Base-by-base conservation (phyloP, 2,797 vertebrate genomes). In the Tiaroga cobitis region DNA sequence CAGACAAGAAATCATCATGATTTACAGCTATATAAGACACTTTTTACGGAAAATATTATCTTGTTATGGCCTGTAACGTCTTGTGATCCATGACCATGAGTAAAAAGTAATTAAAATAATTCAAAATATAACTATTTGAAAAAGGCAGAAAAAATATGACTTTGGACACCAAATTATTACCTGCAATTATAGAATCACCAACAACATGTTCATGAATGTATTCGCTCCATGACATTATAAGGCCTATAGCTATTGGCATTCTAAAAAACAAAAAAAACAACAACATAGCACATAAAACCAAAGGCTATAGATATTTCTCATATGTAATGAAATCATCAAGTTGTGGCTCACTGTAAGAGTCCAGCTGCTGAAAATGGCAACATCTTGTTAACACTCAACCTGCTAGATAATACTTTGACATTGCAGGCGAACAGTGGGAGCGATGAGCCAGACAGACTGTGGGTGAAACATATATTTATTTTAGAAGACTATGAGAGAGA, bases 381-480 rank as follows among this genome's bases (percentile, higher is more conserved):
- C 49, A 63, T 21, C 76, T 83, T 65, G 59, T 59, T 75, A 74
- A 82, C 61, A 54, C 81, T 80, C 67, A 83, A 32, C 11, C 39
- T 39, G 54, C 70, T 77, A 63, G 63, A 75, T 78, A 78, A 54
- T 74, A 81, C 56, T 72, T 78, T 46, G 56, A 67, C 41, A 67
- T 43, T 69, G 46, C 74, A 32, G 72, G 19, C 5, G 39, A 86
- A 49, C 69, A 87, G 82, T 32, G 39, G 21, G 65, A 81, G 80
- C 59, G 65, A 75, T 81, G 63, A 83, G 68, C 63, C 51, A 78
- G 74, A 78, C 65, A 61, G 68, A 74, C n/a, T 75, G 76, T 56
- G 81, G 49, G 67, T 70, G 79, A 56, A 67, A 63, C 32, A 41
- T 82, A 69, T 85, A 84, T 81, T 77, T 81, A 49, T 49, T 49